Conservation (phyloP, 2,113 vertebrate genomes). For the Nymphicus hollandicus region DNA sequence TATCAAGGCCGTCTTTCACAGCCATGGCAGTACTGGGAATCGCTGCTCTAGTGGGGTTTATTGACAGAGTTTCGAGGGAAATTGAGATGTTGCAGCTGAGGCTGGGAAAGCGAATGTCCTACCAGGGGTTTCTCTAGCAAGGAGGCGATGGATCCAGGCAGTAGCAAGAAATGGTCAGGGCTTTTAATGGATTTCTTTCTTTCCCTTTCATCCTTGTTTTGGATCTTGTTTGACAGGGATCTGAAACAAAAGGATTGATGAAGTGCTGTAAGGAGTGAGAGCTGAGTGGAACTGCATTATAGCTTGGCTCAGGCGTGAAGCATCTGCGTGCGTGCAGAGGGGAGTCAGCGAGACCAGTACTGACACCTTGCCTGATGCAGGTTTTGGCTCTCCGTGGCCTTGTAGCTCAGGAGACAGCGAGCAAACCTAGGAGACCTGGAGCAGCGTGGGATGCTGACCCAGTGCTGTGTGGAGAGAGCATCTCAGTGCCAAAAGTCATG, state of each 20-base stretch:
- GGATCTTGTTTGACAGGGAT: neutral
- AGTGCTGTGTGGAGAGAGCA: neutral
- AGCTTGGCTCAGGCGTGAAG: neutral
- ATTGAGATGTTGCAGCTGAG: neutral
- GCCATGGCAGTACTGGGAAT: neutral
- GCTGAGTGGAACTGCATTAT: rapidly evolving
- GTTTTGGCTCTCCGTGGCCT: neutral
- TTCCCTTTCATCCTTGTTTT: neutral
- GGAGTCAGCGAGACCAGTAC: rapidly evolving
- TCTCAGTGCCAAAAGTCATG: neutral
- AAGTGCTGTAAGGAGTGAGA: neutral
- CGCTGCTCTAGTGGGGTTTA: neutral
- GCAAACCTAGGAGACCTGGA: neutral
- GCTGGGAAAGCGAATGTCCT: neutral
- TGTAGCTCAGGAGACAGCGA: neutral
- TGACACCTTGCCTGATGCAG: neutral
- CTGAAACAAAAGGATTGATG: neutral
- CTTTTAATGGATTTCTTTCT: neutral
- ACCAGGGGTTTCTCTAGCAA: neutral
- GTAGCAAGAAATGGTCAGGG: neutral
- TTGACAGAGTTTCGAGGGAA: neutral
- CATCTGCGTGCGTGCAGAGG: rapidly evolving
- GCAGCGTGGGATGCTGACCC: neutral
- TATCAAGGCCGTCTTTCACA: slow-evolving; percentile 28
- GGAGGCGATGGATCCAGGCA: neutral